These are phyloP conservation scores for Drosophila mimica DNA, from an alignment of 2,888 invertebrate genomes.

Conservation along the genomic window DNA sequence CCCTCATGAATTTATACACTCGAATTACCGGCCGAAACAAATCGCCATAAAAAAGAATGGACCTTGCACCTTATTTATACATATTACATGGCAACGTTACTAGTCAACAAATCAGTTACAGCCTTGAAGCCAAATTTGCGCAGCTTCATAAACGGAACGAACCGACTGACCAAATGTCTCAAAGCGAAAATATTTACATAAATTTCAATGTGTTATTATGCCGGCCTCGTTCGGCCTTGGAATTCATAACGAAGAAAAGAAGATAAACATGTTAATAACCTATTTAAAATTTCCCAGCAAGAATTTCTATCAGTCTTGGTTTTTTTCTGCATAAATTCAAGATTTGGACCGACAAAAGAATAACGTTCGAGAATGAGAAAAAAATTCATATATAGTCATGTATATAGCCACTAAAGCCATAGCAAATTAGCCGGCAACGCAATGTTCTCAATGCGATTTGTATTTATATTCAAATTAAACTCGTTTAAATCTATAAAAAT, in stretches of 20 bases:
- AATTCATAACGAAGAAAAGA: slow-evolving; percentile 73
- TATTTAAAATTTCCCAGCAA: slow-evolving; percentile 76
- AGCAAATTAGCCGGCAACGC: slow-evolving; percentile 70
- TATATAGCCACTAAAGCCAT: slow-evolving; percentile 42
- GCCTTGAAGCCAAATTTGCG: slow-evolving; percentile 51
- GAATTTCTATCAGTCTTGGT: slow-evolving; percentile 70
- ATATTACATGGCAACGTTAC: slow-evolving; percentile 27
- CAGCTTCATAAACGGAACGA: slow-evolving; percentile 19
- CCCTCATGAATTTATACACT: slow-evolving; percentile 10
- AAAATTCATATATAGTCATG: slow-evolving; percentile 10
- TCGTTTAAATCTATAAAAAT: slow-evolving; percentile 79
- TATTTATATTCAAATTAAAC: slow-evolving; percentile 79
- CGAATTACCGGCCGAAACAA: slow-evolving; percentile 6
- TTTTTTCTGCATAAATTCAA: slow-evolving; percentile 59
- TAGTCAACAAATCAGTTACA: slow-evolving; percentile 47
- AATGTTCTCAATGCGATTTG: slow-evolving; percentile 74
- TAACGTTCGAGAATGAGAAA: slow-evolving; percentile 18
- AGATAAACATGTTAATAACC: slow-evolving; percentile 79
- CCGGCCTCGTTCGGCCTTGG: slow-evolving; percentile 64
- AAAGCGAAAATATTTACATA: slow-evolving; percentile 65
- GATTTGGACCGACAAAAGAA: slow-evolving; percentile 26
- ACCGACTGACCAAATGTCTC: slow-evolving; percentile 52
- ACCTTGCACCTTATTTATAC: slow-evolving; percentile 13
- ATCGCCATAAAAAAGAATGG: slow-evolving; percentile 11
- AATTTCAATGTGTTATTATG: slow-evolving; percentile 79